Percentiles rank a stretch among this genome's conserved stretches.
phyloP scores from a whole-genome alignment of 2,113 vertebrate genomes.

The Kryptolebias marmoratus region DNA sequence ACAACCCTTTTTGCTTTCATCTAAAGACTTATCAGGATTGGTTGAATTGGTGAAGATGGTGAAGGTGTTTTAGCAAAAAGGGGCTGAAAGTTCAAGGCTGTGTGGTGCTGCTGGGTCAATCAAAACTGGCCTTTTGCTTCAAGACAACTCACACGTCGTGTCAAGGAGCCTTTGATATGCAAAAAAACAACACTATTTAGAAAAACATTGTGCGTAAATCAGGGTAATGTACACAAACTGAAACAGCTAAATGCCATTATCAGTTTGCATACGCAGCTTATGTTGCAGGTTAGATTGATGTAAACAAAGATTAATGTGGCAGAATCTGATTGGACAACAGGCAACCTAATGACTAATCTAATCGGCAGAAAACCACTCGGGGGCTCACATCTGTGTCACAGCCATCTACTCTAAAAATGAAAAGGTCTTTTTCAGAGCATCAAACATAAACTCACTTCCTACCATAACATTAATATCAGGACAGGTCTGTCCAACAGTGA shows the following conservation, averaged over 20 bases:
- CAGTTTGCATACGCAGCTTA: background rate
- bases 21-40: slow-evolving; percentile 10
- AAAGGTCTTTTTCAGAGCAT: too few species aligned
- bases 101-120: slow-evolving; percentile 22
- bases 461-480: too few species aligned
- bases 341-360: background rate
- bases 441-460: too few species aligned
- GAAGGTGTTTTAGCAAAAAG: slow-evolving; percentile 47
- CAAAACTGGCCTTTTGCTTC: slow-evolving; percentile 6
- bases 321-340: background rate
- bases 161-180: background rate
- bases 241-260: background rate
- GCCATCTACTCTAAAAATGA: too few species aligned
- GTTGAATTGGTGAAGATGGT: slow-evolving; percentile 2
- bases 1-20: slow-evolving; percentile 8
- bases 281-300: slow-evolving; percentile 14
- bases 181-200: too few species aligned
- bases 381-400: too few species aligned
- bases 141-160: background rate
- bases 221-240: background rate
- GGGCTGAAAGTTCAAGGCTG: slow-evolving; percentile 54
- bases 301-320: slow-evolving; percentile 7
- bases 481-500: too few species aligned
- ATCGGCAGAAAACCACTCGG: slow-evolving; percentile 9
- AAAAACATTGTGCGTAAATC: background rate